Evolutionary conservation across 2,888 invertebrate species (phyloP).

Genomic region (Selenia dentaria): DNA sequence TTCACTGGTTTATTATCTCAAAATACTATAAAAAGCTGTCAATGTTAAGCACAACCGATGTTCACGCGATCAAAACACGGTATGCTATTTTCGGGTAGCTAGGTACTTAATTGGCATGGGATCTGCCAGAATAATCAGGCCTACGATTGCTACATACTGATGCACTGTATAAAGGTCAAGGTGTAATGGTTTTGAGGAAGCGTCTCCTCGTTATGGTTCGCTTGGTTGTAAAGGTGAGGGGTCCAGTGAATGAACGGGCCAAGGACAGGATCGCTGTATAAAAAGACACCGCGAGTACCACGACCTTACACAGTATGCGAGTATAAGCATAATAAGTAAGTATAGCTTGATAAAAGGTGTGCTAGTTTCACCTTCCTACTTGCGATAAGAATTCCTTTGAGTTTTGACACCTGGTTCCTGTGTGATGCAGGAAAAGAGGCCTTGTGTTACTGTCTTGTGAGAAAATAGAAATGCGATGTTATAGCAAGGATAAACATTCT

Average conservation of each 20-base stretch:
- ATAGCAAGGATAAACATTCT: too few relatives aligned
- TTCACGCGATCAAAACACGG: constrained; percentile 49
- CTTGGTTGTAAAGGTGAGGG: constrained; percentile 57
- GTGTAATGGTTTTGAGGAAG: constrained; percentile 50
- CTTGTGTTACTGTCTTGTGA: not conserved
- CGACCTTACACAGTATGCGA: constrained; percentile 18
- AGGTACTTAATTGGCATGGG: constrained; percentile 48
- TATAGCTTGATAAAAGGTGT: constrained; percentile 40
- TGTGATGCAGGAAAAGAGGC: constrained; percentile 8
- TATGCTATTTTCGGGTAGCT: constrained; percentile 65
- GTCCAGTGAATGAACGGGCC: constrained; percentile 53
- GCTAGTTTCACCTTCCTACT: constrained; percentile 34
- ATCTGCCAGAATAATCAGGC: constrained; percentile 44
- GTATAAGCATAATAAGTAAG: too few relatives aligned
- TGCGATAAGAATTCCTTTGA: constrained; percentile 37
- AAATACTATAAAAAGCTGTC: constrained; percentile 9
- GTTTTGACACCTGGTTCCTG: constrained; percentile 36
- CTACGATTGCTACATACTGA: constrained; percentile 33
- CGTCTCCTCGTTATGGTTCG: constrained; percentile 55
- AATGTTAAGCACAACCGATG: constrained; percentile 55
- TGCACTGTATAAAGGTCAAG: constrained; percentile 40
- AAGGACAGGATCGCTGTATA: constrained; percentile 53
- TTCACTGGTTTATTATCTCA: constrained; percentile 5
- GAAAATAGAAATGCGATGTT: not conserved
- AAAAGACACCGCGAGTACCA: constrained; percentile 42